Evolutionary conservation across 2,113 vertebrate species (phyloP).

Genomic region (Sinocyclocheilus anophthalmus): DNA sequence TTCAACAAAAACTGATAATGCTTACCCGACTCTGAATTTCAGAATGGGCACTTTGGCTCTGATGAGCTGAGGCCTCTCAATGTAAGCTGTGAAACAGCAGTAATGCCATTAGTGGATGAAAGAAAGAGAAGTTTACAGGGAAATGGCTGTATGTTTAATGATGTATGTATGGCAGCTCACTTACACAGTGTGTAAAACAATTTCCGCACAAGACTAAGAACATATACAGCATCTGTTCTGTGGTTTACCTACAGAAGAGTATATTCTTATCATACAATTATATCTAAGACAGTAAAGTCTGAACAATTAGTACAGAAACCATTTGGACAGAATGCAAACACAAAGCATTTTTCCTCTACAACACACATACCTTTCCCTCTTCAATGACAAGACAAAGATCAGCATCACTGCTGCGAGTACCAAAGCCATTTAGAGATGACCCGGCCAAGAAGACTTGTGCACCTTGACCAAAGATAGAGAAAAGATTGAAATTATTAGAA

Average conservation of each 20-base stretch:
- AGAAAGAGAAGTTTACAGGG: background rate
- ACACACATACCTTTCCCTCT: conserved; percentile 81
- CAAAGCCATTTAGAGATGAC: conserved; percentile 93
- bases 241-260: conserved; percentile 69
- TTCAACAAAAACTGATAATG: conserved; percentile 4
- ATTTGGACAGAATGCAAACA: background rate
- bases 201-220: conserved; percentile 84
- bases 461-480: conserved; percentile 12
- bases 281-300: background rate
- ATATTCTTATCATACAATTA: background rate
- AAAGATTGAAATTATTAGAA: too few relatives aligned
- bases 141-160: background rate
- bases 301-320: background rate
- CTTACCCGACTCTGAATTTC: conserved; percentile 93
- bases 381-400: conserved; percentile 91
- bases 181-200: conserved; percentile 89
- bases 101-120: background rate
- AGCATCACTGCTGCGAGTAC: conserved; percentile 89
- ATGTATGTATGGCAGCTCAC: conserved; percentile 63
- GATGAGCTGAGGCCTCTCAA: conserved; percentile 90
- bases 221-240: conserved; percentile 81
- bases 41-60: conserved; percentile 95
- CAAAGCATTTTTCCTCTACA: background rate
- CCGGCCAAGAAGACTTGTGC: conserved; percentile 88
- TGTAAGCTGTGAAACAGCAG: conserved; percentile 76